Conservation (phyloP, 1,140 invertebrate species). For the Sinella curviseta region DNA sequence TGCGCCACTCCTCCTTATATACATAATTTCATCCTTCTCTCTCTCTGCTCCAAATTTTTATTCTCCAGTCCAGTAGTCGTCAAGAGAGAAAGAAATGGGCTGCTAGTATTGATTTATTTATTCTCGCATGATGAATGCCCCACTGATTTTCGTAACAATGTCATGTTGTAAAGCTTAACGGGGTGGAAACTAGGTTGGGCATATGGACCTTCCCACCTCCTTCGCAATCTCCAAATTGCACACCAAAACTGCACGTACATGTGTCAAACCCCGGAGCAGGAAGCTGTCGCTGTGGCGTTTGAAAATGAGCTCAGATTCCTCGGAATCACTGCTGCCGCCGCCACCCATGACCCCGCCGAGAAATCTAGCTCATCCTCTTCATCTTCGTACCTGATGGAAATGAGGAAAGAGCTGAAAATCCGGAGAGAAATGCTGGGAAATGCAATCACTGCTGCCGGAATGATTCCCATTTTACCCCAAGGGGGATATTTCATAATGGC, state of each 20-base stretch:
- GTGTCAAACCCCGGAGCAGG: constrained; percentile 80
- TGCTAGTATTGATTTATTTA: too few relatives aligned
- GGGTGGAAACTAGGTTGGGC: constrained; percentile 98
- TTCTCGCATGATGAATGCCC: too few relatives aligned
- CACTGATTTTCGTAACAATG: too few relatives aligned
- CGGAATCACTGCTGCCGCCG: constrained; percentile 57
- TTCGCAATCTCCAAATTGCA: constrained; percentile 79
- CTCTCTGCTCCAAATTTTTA: too few relatives aligned
- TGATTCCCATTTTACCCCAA: constrained; percentile 89
- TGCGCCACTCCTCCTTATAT: background rate
- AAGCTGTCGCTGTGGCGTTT: constrained; percentile 87
- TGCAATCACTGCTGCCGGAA: constrained; percentile 74
- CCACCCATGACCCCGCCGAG: too few relatives aligned
- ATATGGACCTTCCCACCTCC: constrained; percentile 78
- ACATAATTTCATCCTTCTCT: too few relatives aligned
- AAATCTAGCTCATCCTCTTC: too few relatives aligned
- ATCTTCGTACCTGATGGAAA: constrained; percentile 82
- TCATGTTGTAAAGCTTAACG: constrained; percentile 75
- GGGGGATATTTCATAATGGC: constrained; percentile 97
- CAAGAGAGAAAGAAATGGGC: too few relatives aligned
- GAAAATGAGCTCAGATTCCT: constrained; percentile 78
- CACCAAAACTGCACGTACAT: constrained; percentile 95
- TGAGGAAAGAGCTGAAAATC: constrained; percentile 73
- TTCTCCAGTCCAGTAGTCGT: too few relatives aligned
- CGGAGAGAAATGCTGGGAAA: constrained; percentile 85